Evolutionary conservation across 23 tunicate genomes (phyloP), one percentile per base, ranked within the genome.

Genomic region (Phallusia fumigata): DNA sequence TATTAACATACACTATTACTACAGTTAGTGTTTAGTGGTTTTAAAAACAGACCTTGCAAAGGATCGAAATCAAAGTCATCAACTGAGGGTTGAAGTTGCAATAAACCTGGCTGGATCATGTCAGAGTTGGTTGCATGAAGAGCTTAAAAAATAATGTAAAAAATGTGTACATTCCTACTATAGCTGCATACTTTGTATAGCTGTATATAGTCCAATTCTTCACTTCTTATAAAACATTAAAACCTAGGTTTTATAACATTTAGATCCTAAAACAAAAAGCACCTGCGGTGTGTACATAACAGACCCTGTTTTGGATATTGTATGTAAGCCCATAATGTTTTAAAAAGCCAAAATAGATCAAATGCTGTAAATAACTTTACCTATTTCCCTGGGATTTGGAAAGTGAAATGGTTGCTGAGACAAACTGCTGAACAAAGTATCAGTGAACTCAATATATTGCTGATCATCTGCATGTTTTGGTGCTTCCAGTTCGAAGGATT

Each of bases 321-420:
- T n/a, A n/a, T n/a, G n/a, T n/a, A n/a, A n/a, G n/a, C n/a, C n/a
- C n/a, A n/a, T n/a, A n/a, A n/a, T n/a, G n/a, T n/a, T n/a, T n/a
- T n/a, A n/a, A n/a, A n/a, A n/a, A n/a, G n/a, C n/a, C n/a, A n/a
- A n/a, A n/a, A n/a, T n/a, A n/a, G n/a, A n/a, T n/a, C n/a, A 21
- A 74, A 74, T 33, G n/a, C 3, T 32, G 40, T 5, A 3, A 74
- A 32, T 11, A 3, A 32, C 3, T 76, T 75, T 34, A 90, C 95
- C 95, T 35, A 94, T 89, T 52, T 94, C 98, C 72, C 98, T 89
- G 10, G 98, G 93, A 35, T 94, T 87, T 5, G 98, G 98, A 83
- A 94, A 94, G 22, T 89, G 98, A 64, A 94, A 85, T 0, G 98
- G 94, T 36, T 93, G 98, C 18, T 86, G 87, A 19, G 91, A 85